phyloP scores from a whole-genome alignment of 2,113 vertebrate genomes.

The Rattus norvegicus region DNA sequence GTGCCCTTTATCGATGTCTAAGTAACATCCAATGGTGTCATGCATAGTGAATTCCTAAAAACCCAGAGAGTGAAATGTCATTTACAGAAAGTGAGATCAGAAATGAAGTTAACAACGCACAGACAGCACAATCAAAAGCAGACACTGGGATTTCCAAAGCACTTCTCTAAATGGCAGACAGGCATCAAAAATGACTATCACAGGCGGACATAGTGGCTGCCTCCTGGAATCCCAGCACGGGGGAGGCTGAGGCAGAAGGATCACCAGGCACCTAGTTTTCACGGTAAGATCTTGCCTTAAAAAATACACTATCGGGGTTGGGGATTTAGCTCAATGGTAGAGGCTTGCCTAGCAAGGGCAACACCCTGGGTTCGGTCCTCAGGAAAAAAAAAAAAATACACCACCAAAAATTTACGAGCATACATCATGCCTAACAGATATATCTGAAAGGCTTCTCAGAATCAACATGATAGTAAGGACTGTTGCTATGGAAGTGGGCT shows the following conservation, averaged over 20 bases:
- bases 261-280: not conserved
- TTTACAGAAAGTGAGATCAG: constrained; percentile 26
- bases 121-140: not conserved
- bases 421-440: rapidly evolving
- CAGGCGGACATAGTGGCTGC: not conserved
- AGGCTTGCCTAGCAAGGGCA: too few relatives aligned
- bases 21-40: constrained; percentile 95
- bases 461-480: not conserved
- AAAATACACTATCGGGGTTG: not conserved
- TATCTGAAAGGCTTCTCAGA: not conserved
- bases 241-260: not conserved
- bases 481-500: not conserved
- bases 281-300: not conserved
- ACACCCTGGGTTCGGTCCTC: too few relatives aligned
- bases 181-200: not conserved
- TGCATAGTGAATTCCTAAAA: constrained; percentile 98
- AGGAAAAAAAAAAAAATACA: not conserved
- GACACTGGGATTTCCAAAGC: not conserved
- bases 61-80: constrained; percentile 36
- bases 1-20: constrained; percentile 92
- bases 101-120: not conserved
- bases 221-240: not conserved
- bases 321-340: too few relatives aligned
- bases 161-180: not conserved
- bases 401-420: not conserved